phyloP scores from a whole-genome alignment of 2,113 vertebrate genomes.

The Silurus asotus region DNA sequence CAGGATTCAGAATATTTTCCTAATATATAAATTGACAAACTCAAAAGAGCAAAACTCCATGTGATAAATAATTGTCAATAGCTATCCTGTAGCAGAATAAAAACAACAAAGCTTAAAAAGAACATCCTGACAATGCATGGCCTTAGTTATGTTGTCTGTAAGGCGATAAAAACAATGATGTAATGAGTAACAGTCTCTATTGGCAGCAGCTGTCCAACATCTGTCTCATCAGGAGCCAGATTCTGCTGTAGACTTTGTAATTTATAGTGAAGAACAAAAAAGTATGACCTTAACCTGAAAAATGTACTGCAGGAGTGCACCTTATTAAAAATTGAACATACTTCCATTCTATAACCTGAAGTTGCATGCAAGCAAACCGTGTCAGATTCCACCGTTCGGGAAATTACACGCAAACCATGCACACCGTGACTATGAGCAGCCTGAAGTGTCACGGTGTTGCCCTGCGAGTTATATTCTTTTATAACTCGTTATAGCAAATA shows the following conservation, averaged over 20 bases:
- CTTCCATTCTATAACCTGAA: not conserved
- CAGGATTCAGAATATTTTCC: not conserved
- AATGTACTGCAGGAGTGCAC: not conserved
- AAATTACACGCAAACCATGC: not conserved
- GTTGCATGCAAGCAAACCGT: not conserved
- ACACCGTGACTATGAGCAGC: not conserved
- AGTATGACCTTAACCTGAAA: not conserved
- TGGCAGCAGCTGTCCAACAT: conserved; percentile 7
- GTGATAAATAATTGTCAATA: not conserved
- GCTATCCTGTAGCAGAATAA: not conserved
- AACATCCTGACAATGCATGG: not conserved
- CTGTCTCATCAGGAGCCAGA: not conserved
- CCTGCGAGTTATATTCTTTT: not conserved
- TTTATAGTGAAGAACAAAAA: not conserved
- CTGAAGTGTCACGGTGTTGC: not conserved
- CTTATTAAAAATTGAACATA: not conserved
- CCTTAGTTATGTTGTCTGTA: no score
- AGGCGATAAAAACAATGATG: not conserved
- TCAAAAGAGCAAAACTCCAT: not conserved
- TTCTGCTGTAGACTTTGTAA: not conserved
- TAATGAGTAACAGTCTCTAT: not conserved
- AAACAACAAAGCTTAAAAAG: not conserved
- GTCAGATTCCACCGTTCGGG: not conserved
- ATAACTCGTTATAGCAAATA: not conserved
- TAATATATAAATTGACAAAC: not conserved